Evolutionary conservation across 1,140 invertebrate species (phyloP).

Genomic region (Gonatopus flavifemur): DNA sequence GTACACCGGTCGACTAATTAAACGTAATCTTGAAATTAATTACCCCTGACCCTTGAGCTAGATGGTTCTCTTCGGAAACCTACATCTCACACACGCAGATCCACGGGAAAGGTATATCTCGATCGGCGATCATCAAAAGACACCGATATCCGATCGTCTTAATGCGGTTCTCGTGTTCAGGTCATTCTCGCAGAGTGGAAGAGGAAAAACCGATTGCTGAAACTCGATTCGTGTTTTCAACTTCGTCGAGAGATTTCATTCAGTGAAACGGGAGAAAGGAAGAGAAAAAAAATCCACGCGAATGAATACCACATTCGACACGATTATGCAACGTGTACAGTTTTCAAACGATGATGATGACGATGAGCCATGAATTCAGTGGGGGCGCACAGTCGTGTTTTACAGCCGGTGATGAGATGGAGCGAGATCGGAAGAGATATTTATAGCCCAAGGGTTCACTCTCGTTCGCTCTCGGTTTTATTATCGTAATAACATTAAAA

Average conservation of each 20-base stretch:
- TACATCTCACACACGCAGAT: neutral
- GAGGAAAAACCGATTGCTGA: no score
- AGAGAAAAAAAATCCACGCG: no score
- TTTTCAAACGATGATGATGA: no score
- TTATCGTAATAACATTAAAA: constrained; percentile 21
- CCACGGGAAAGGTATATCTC: neutral
- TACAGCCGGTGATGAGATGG: constrained; percentile 18
- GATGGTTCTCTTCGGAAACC: neutral
- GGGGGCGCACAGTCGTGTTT: no score
- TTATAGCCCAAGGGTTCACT: constrained; percentile 25
- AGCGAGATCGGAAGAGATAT: constrained; percentile 36
- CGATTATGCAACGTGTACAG: no score
- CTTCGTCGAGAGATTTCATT: no score
- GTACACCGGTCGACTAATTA: neutral
- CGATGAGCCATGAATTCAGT: no score
- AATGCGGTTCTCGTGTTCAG: neutral
- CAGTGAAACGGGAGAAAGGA: no score
- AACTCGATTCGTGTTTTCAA: no score
- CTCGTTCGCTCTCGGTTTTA: constrained; percentile 17
- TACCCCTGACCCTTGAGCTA: neutral
- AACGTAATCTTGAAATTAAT: neutral
- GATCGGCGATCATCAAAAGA: constrained; percentile 2
- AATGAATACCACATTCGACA: no score
- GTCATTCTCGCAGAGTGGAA: no score
- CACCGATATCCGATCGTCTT: constrained; percentile 1